Evolutionary conservation across 2,888 invertebrate species (phyloP).

Genomic region (Rutpela maculata): DNA sequence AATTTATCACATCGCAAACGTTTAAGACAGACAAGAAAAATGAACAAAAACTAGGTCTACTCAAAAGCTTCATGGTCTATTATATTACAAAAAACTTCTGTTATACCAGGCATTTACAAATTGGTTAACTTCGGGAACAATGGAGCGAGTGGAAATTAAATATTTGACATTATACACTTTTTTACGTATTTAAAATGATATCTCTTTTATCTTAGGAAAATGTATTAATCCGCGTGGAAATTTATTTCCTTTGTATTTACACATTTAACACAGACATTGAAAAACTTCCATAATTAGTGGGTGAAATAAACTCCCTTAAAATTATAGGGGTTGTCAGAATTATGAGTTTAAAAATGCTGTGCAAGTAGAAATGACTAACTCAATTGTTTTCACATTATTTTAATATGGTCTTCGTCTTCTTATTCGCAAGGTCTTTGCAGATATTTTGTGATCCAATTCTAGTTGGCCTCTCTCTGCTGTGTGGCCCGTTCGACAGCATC

Average conservation of each 20-base stretch:
- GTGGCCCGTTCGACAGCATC: too few species aligned
- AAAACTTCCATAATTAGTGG: too few species aligned
- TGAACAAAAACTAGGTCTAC: conserved; percentile 42
- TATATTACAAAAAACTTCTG: conserved; percentile 36
- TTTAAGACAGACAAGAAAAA: conserved; percentile 43
- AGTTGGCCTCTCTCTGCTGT: too few species aligned
- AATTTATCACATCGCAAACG: conserved; percentile 40
- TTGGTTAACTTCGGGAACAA: conserved; percentile 31
- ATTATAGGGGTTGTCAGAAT: too few species aligned
- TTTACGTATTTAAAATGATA: background rate
- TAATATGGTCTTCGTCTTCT: too few species aligned
- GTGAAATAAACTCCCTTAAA: too few species aligned
- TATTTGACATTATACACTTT: conserved; percentile 6
- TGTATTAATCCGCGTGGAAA: background rate
- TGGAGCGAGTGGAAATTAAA: conserved; percentile 20
- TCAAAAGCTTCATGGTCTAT: conserved; percentile 36
- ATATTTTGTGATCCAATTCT: too few species aligned
- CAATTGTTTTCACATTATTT: too few species aligned
- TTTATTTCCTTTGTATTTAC: too few species aligned
- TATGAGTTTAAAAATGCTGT: too few species aligned
- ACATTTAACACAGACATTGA: background rate
- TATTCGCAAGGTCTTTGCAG: too few species aligned
- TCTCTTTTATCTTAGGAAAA: background rate
- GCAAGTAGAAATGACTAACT: too few species aligned
- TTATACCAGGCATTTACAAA: conserved; percentile 37